A percentile compares a stretch with the other conserved stretches of the same genome.
These are phyloP conservation scores for Phyllopteryx taeniolatus DNA, from an alignment of 2,113 vertebrate genomes.

Conservation along the genomic window DNA sequence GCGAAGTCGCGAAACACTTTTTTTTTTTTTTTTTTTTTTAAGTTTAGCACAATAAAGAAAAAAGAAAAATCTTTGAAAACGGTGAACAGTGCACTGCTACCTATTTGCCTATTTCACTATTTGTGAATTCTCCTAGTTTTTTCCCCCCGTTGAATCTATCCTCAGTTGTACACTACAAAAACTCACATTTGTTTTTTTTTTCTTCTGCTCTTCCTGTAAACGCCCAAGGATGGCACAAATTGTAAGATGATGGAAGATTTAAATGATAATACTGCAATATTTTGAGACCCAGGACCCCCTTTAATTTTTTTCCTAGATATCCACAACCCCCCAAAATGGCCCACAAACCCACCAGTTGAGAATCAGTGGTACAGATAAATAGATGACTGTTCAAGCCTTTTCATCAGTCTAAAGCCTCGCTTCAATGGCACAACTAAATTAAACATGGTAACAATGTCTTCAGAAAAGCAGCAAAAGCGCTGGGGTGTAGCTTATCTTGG, in stretches of 20 bases:
- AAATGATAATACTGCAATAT: neutral
- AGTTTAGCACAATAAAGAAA: too few relatives aligned
- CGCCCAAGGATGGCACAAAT: too few relatives aligned
- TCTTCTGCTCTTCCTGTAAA: too few relatives aligned
- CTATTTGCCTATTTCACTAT: neutral
- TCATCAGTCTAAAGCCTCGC: neutral
- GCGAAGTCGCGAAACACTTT: too few relatives aligned
- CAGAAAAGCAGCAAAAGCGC: neutral
- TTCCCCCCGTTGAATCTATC: too few relatives aligned
- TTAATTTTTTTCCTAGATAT: neutral
- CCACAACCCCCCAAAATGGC: neutral
- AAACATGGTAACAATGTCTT: neutral
- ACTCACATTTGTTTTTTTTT: too few relatives aligned
- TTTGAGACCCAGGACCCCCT: neutral
- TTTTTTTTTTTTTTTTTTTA: too few relatives aligned
- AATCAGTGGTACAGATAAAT: neutral
- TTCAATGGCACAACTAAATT: conserved; percentile 1
- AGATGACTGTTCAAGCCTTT: neutral
- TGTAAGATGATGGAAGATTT: too few relatives aligned
- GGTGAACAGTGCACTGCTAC: neutral
- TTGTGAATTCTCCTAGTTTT: too few relatives aligned
- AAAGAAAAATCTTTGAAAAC: too few relatives aligned
- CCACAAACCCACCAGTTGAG: neutral
- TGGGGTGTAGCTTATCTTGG: conserved; percentile 12
- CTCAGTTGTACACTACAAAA: too few relatives aligned